Evolutionary conservation across 53 echinoderm and acorn worm genomes (phyloP), one percentile per base, ranked within the genome.

Genomic region (Echinarachnius parma): DNA sequence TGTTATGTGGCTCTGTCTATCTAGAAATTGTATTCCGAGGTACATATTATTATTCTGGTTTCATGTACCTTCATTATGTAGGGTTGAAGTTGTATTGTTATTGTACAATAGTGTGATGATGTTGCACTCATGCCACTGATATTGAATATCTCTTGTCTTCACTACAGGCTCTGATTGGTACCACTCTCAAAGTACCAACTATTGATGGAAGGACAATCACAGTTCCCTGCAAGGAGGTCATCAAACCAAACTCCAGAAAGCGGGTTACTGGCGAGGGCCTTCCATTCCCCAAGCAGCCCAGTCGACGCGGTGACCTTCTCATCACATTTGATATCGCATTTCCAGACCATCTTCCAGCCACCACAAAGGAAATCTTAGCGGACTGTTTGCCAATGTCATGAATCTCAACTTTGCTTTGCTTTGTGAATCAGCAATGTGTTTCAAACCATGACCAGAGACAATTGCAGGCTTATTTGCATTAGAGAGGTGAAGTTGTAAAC

Each of bases 261-360:
- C 59, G 86, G 30, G 82, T 91, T 5, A 81, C 79, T 2, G 82
- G 91, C 3, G 91, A 91, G 59, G 91, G 98, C 0, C 79, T 96
- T 16, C 98, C 98, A 0, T 70, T 78, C 39, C 98, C 98, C 10
- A 96, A 96, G 78, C 85, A 87, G 26, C 91, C 91, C 14, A 82
- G 79, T 32, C 76, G 88, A 19, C 67, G 91, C 31, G 98, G 98
- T 9, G 98, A 96, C 45, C 64, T 96, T 34, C 60, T 91, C 57
- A 82, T 96, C 66, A 88, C 42, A n/a, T 96, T 96, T 53, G 91
- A 96, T 46, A 86, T 96, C 35, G 54, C 0, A 27, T 96, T 96
- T 77, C 98, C 98, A 10, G 98, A 96, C 48, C 81, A 87, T 34
- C 88, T 96, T 11, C 62, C 78, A 28, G 82, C 66, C 11, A 48